phyloP scores from a whole-genome alignment of 2,797 vertebrate genomes.

The Sebastes iracundus region DNA sequence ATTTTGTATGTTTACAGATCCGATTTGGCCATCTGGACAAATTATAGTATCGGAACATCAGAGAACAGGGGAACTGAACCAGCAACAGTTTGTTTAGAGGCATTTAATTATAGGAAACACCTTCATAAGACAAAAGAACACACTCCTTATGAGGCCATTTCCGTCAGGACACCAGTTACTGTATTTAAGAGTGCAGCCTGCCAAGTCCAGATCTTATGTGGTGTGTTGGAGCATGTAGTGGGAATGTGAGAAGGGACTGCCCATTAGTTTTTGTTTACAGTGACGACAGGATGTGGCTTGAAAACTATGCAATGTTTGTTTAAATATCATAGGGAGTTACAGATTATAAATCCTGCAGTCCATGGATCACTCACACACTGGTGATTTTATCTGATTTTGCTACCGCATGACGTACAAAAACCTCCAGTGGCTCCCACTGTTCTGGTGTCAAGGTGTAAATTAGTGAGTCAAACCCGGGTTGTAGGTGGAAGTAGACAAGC shows the following conservation, averaged over 20 bases:
- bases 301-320: slow-evolving; percentile 66
- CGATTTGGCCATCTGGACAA: slow-evolving; percentile 51
- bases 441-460: not conserved
- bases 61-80: slow-evolving; percentile 12
- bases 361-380: slow-evolving; percentile 2
- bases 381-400: slow-evolving; percentile 1
- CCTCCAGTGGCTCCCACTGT: not conserved
- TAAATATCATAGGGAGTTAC: slow-evolving; percentile 34
- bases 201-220: slow-evolving; percentile 26
- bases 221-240: slow-evolving; percentile 37
- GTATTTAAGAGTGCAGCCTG: slow-evolving; percentile 20
- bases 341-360: slow-evolving; percentile 46
- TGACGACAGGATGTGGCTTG: slow-evolving; percentile 55
- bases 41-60: slow-evolving; percentile 36
- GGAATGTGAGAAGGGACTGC: slow-evolving; percentile 45
- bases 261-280: slow-evolving; percentile 62
- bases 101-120: slow-evolving; percentile 42
- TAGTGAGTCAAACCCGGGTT: not conserved
- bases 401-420: not conserved
- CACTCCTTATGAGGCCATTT: slow-evolving; percentile 26
- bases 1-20: slow-evolving; percentile 50
- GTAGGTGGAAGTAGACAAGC: not conserved
- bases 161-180: slow-evolving; percentile 33
- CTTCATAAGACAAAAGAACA: slow-evolving; percentile 7
- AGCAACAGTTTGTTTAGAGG: slow-evolving; percentile 44